Evolutionary conservation across 2,797 vertebrate species (phyloP), one percentile per base, ranked within the genome.

Genomic region (Anas capensis): DNA sequence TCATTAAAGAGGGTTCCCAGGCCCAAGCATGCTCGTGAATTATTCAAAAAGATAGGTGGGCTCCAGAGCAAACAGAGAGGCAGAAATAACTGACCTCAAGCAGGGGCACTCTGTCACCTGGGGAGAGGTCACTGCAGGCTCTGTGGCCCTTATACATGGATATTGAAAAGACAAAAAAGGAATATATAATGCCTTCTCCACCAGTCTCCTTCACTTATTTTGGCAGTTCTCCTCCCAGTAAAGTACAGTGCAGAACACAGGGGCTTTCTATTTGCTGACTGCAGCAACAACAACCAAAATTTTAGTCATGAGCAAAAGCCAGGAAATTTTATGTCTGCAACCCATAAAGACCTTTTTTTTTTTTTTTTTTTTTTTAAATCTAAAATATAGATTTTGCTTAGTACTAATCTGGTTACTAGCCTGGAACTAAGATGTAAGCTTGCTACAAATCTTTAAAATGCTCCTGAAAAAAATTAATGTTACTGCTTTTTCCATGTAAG

Each of bases 91-190:
- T 57, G 72, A 95, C 95, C 77, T 86, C 68, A 69, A 79, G 82
- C 58, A 95, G 77, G 87, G 58, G 49, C n/a, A 56, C 34, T 75
- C 69, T 4, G 8, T 91, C 94, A 84, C 57, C 86, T 24, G 9
- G 5, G 24, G 36, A 79, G 82, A 93, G 53, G 76, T 42, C 81
- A 40, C 76, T 44, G 56, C 53, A 71, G 80, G 68, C 14, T 78
- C 48, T 27, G 0, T 29, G n/a, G 19, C 40, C 68, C 44, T 54
- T 75, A 48, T 2, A 64, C 38, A 48, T 5, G 8, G 86, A 68
- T 87, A 92, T 81, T 92, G 91, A 90, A 91, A 90, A 82, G 31
- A 86, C 71, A 13, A 88, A 88, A 92, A 80, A 31, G 71, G 48
- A 92, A 93, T 78, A 49, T 78, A 65, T 75, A 92, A 92, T 83